Conservation (phyloP, 2,113 vertebrate genomes). For the Labrus mixtus region DNA sequence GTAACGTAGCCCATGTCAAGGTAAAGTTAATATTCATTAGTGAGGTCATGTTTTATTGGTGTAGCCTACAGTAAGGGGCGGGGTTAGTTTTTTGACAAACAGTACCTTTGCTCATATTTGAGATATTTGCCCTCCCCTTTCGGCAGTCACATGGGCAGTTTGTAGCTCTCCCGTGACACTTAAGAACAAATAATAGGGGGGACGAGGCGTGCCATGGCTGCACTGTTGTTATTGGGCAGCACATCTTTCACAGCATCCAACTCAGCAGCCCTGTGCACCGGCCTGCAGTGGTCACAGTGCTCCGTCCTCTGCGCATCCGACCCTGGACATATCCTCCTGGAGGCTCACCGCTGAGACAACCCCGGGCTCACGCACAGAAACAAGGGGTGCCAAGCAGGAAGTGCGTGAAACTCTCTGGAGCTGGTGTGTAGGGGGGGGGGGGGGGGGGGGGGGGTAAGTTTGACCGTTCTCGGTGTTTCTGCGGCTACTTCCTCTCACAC, state of each 20-base stretch:
- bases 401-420: slow-evolving; percentile 25
- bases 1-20: no score
- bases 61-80: slow-evolving; percentile 24
- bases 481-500: slow-evolving; percentile 23
- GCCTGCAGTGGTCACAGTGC: background rate
- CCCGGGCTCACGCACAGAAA: no score
- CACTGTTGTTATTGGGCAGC: slow-evolving; percentile 56
- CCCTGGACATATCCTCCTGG: background rate
- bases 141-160: slow-evolving; percentile 75
- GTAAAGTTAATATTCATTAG: background rate
- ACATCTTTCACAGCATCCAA: slow-evolving; percentile 47
- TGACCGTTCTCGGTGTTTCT: background rate
- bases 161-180: slow-evolving; percentile 73
- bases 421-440: no score
- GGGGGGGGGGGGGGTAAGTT: no score
- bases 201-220: slow-evolving; percentile 63
- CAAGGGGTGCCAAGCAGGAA: slow-evolving; percentile 55
- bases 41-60: background rate
- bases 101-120: slow-evolving; percentile 33
- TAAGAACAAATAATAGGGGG: slow-evolving; percentile 67
- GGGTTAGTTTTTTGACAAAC: slow-evolving; percentile 6
- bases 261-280: slow-evolving; percentile 17
- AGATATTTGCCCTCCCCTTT: slow-evolving; percentile 47
- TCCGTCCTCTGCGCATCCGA: slow-evolving; percentile 5
- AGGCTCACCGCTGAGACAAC: background rate